phyloP scores from a whole-genome alignment of 2,888 invertebrate species.

The Boloria selene region DNA sequence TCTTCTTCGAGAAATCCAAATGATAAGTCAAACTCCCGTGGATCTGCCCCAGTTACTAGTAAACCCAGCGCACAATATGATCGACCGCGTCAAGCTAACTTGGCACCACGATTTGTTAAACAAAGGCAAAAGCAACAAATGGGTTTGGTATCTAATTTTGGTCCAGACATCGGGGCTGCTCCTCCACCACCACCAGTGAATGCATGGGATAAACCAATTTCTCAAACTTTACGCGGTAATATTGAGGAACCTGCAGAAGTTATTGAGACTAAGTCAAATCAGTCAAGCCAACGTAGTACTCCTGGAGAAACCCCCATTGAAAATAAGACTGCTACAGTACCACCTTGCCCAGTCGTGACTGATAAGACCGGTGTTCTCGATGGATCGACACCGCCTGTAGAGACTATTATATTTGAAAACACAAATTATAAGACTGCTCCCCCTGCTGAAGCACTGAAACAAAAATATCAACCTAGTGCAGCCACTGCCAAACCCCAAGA shows the following conservation, averaged over 20 bases:
- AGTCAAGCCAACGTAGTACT: conserved; percentile 73
- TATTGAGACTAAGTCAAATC: conserved; percentile 65
- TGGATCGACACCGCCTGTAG: conserved; percentile 90
- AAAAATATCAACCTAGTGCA: conserved; percentile 81
- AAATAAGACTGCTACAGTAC: conserved; percentile 55
- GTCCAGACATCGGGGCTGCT: conserved; percentile 80
- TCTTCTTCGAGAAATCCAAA: conserved; percentile 69
- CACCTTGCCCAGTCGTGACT: conserved; percentile 53
- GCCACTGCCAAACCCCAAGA: conserved; percentile 73
- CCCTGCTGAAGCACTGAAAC: conserved; percentile 85
- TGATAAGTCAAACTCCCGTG: conserved; percentile 67
- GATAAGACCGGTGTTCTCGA: conserved; percentile 85
- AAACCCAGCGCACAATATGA: conserved; percentile 71
- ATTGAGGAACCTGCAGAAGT: conserved; percentile 66
- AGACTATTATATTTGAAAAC: conserved; percentile 95
- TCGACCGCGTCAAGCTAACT: conserved; percentile 82
- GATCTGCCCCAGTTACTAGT: conserved; percentile 59
- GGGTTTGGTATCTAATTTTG: conserved; percentile 67
- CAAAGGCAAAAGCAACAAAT: conserved; percentile 84
- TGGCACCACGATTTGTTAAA: conserved; percentile 90
- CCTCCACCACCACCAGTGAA: conserved; percentile 88
- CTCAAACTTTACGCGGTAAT: conserved; percentile 84
- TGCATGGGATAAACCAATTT: conserved; percentile 94
- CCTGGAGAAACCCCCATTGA: conserved; percentile 67
- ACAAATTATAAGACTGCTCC: conserved; percentile 92